Conservation (phyloP, 1,140 invertebrate species). For the Bombus impatiens region DNA sequence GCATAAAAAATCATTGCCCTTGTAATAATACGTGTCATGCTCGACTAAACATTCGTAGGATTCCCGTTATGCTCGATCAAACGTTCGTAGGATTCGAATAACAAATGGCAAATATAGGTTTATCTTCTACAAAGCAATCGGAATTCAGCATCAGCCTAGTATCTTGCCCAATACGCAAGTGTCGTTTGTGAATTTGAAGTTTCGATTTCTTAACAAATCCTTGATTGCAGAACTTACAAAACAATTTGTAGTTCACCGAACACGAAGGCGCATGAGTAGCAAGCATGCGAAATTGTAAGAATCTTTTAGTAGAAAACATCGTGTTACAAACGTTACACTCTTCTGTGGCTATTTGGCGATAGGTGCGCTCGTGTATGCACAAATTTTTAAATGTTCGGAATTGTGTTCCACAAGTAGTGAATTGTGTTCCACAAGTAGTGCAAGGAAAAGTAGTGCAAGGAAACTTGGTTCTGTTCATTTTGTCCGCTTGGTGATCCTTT, state of each 20-base stretch:
- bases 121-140: too few relatives aligned
- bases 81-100: constrained; percentile 62
- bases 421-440: constrained; percentile 65
- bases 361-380: constrained; percentile 59
- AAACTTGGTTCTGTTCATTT: background rate
- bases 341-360: background rate
- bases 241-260: background rate
- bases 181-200: constrained; percentile 52
- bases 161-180: constrained; percentile 37
- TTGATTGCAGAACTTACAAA: constrained; percentile 63
- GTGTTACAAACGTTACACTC: constrained; percentile 54
- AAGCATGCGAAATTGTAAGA: constrained; percentile 50
- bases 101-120: constrained; percentile 60
- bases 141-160: too few relatives aligned
- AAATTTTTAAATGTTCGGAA: constrained; percentile 63
- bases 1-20: constrained; percentile 50
- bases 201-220: constrained; percentile 51
- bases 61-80: constrained; percentile 55
- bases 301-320: constrained; percentile 50
- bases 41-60: constrained; percentile 49
- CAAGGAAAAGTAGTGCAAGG: too few relatives aligned
- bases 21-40: constrained; percentile 64
- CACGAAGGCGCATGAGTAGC: constrained; percentile 29
- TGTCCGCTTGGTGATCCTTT: background rate
- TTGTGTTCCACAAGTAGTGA: constrained; percentile 61